Evolutionary conservation across 2,797 vertebrate genomes (phyloP).

Genomic region (Galago senegalensis): DNA sequence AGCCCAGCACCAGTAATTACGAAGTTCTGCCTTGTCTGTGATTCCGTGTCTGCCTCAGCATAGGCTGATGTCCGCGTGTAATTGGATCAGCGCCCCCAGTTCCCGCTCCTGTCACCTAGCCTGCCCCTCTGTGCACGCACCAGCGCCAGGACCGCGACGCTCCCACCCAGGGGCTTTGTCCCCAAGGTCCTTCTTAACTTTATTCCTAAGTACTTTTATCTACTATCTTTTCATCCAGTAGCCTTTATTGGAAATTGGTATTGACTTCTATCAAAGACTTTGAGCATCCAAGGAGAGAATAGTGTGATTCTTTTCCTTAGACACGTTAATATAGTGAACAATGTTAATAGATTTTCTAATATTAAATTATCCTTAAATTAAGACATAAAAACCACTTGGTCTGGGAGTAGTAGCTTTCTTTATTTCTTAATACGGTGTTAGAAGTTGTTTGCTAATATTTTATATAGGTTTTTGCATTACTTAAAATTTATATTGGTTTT

Average conservation of each 20-base stretch:
- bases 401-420: neutral
- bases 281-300: neutral
- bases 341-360: neutral
- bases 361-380: neutral
- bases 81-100: neutral
- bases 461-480: neutral
- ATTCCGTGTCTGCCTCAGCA: neutral
- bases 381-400: neutral
- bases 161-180: neutral
- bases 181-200: neutral
- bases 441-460: neutral
- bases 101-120: rapidly evolving
- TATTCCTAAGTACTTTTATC: neutral
- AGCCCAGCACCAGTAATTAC: neutral
- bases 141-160: rapidly evolving
- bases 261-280: neutral
- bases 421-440: neutral
- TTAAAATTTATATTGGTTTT: neutral
- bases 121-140: neutral
- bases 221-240: neutral
- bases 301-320: neutral
- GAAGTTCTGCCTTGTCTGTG: neutral
- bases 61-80: neutral
- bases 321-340: neutral
- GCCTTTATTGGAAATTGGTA: neutral